Base-by-base conservation (phyloP, 1,140 invertebrate species). In the Papilio machaon region DNA sequence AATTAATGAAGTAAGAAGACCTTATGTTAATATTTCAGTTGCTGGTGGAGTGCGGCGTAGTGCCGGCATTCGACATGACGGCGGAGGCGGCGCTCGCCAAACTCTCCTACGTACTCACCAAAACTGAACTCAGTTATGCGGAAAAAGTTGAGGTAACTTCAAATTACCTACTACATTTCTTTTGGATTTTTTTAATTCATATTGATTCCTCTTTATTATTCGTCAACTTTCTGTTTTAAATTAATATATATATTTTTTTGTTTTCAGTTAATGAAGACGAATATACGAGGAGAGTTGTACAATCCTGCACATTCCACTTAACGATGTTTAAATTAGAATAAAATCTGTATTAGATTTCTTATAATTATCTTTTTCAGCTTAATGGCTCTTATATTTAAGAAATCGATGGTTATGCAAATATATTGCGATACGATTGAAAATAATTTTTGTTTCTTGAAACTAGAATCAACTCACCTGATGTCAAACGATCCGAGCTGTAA, bases 61-160 rank as follows among this genome's bases (percentile, higher is more conserved):
- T 98, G 73, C 96, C 97, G 0, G 98, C 99, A 0, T 97, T 96
- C 79, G 99, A 99, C 91, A 99, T 99, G 98, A 99, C 99, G 0
- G 96, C 97, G 0, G 99, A 99, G 92, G 98, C 99, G 1, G 98
- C 98, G 0, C 94, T 99, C 2, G 97, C 98, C 0, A 99, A 99
- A 95, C 95, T 99, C 0, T 96, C 96, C 3, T 99, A 99, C 87
- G 98, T 99, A 0, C 95, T 99, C 6, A 97, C 97, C 0, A 98
- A 99, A 91, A 95, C 95, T 0, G 96, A 98, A 54, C 98, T 97
- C 96, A 95, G 96, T 80, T 92, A 96, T 11, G 95, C 97, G 46
- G 96, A 96, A 52, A 99, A 99, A 90, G 95, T 97, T 49, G 94
- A 95, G 91, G 96, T 96, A 92, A 88, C 38, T 38, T 38, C 38